Base-by-base conservation (phyloP, 2,797 vertebrate genomes). In the Chelidonichthys spinosus region DNA sequence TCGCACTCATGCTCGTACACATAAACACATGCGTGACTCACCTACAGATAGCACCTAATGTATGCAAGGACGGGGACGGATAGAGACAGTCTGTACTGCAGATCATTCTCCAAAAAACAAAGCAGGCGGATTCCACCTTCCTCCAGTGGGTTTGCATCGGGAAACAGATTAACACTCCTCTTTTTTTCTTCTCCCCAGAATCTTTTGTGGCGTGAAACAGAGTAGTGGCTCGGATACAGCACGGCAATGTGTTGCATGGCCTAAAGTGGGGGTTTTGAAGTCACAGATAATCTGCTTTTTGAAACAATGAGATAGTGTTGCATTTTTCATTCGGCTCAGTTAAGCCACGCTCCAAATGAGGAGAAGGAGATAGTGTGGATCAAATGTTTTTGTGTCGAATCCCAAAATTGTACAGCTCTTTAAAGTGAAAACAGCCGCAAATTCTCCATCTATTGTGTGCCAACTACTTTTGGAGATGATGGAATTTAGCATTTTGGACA, bases 211-310 rank as follows among this genome's bases (percentile, higher is more conserved):
- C 46, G 70, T 70, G 85, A 89, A 86, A 66, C 76, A 14, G 81
- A 78, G 72, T 64, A 72, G 82, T 82, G 87, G 81, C 87, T 85
- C 9, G 18, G 74, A 75, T 82, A 78, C 82, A 78, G 84, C 46
- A 15, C 76, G 1, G 83, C 81, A 79, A 88, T 91, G 91, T 86
- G 88, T 89, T 87, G 78, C 76, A 56, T 70, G 64, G 85, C 86
- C 87, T 86, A 85, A 89, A 91, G 89, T 89, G 82, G 90, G 87
- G 84, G 87, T 87, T 91, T 91, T 83, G 76, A 89, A 90, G 86
- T 92, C 89, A 90, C 81, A 89, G 88, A 91, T 92, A 93, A 93
- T 92, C 90, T 89, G 88, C 89, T 92, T 91, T 25, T 92, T 72
- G 84, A 91, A 89, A 93, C 90, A 92, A 92, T 90, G 89, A 86